Evolutionary conservation across 1,140 invertebrate species (phyloP), one percentile per base, ranked within the genome.

Genomic region (Pararge aegeria): DNA sequence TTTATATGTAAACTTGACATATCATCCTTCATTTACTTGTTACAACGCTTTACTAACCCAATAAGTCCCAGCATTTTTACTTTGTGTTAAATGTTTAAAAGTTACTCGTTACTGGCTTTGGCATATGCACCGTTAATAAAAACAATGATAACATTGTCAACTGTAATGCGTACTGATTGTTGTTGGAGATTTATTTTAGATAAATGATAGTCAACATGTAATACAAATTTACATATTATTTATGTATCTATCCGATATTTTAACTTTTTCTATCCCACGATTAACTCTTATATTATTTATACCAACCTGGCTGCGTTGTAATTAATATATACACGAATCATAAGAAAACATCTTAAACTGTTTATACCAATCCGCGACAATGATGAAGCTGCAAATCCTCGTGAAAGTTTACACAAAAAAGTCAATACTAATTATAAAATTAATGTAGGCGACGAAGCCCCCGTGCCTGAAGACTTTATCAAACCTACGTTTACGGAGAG

Each of bases 401-500:
- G 59, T 73, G 44, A 65, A 64, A 53, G 42, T 54, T 54, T 38
- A 55, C 61, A 54, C 51, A 46, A 60, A 57, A 37, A 48, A 46
- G 44, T 57, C 44, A 55, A 54, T 68, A 75, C 59, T 79, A 76
- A 80, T 73, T 13, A 64, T 54, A 66, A 64, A 62, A 75, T 73
- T 78, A 61, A 76, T 66, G 70, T 94, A 97, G 96, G 96, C 95
- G 96, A 97, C 91, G 96, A 97, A 91, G 95, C 96, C 77, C 95
- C 96, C 54, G 94, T 96, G 72, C 96, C 96, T 61, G 94, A 95
- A 70, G 95, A 97, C 87, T 97, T 95, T 80, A 95, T 96, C 82
- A 97, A 96, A 90, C 97, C 97, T 51, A 97, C 96, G 60, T 99
- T 99, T 92, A 98, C 97, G 68, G 97, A 98, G 93, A 94, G 98